Evolutionary conservation across 1,140 invertebrate genomes (phyloP).

Genomic region (Cylas formicarius): DNA sequence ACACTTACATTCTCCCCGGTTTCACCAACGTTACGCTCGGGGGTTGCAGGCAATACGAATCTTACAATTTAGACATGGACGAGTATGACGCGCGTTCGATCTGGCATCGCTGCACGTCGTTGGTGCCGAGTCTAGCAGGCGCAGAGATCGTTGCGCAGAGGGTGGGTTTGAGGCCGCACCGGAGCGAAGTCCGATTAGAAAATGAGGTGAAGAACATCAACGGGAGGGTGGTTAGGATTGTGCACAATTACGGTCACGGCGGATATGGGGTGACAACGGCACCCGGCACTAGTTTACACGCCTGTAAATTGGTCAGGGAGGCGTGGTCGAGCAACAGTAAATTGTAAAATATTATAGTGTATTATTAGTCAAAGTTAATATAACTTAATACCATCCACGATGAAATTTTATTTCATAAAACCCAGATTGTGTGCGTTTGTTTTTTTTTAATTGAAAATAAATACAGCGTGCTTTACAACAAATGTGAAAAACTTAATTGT

Average conservation of each 20-base stretch:
- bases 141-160: slow-evolving; percentile 56
- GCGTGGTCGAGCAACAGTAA: slow-evolving; percentile 48
- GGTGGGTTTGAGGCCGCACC: slow-evolving; percentile 72
- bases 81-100: slow-evolving; percentile 67
- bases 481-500: too few relatives aligned
- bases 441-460: too few relatives aligned
- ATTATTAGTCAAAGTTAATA: slow-evolving; percentile 1
- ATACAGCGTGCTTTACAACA: too few relatives aligned
- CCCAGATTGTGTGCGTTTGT: too few relatives aligned
- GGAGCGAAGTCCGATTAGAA: slow-evolving; percentile 66
- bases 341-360: slow-evolving; percentile 41
- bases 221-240: slow-evolving; percentile 51
- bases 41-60: slow-evolving; percentile 74
- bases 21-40: slow-evolving; percentile 68
- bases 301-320: slow-evolving; percentile 59
- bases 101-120: slow-evolving; percentile 59
- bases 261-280: slow-evolving; percentile 83
- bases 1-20: slow-evolving; percentile 81
- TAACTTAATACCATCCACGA: too few relatives aligned
- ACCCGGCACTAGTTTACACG: slow-evolving; percentile 75
- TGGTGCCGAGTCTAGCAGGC: slow-evolving; percentile 65
- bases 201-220: slow-evolving; percentile 45
- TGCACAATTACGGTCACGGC: slow-evolving; percentile 92
- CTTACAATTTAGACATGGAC: slow-evolving; percentile 61
- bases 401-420: too few relatives aligned